Base-by-base conservation (phyloP, 2,888 invertebrate species). In the Caenorhabditis sp. region DNA sequence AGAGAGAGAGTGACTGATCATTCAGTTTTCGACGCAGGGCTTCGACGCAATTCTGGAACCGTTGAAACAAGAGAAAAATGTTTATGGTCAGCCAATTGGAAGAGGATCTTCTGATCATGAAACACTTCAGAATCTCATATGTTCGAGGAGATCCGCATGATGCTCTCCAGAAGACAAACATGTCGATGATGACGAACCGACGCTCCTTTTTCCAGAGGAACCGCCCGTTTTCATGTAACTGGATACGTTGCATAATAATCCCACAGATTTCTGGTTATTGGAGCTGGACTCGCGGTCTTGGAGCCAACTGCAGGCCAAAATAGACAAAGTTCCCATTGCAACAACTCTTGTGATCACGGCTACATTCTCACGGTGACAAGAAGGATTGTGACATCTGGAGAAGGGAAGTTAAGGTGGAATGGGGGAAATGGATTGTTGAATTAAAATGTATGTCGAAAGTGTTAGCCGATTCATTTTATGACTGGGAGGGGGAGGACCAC, bases 71-170 rank as follows among this genome's bases (percentile, higher is more conserved):
- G n/a, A n/a, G n/a, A n/a, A n/a, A n/a, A n/a, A 22, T 56, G 44
- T 28, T 32, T 24, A 47, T 47, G 51, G 5, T 35, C 32, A 32
- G 9, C 32, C 32, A 50, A 53, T 15, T 22, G 28, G 44, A 68
- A 44, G n/a, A 13, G 67, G 47, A 22, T n/a, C n/a, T n/a, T n/a
- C n/a, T 28, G 44, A 20, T 28, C 26, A 40, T 40, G 37, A 55
- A 62, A 44, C 71, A 71, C 71, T 71, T 62, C 62, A 71, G 22
- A 71, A 50, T 62, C 47, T 62, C 40, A 71, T 71, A 53, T 53
- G 37, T 26, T 24, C 35, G 50, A 56, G 56, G 60, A 61, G 32
- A 62, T 70, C 53, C 70, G 40, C 70, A 70, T 70, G 70, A 70
- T 61, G 71, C 62, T 71, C 71, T 71, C 26, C 18, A 62, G 53